These are phyloP conservation scores for Verasper variegatus DNA, from an alignment of 2,113 vertebrate species.

Conservation along the genomic window DNA sequence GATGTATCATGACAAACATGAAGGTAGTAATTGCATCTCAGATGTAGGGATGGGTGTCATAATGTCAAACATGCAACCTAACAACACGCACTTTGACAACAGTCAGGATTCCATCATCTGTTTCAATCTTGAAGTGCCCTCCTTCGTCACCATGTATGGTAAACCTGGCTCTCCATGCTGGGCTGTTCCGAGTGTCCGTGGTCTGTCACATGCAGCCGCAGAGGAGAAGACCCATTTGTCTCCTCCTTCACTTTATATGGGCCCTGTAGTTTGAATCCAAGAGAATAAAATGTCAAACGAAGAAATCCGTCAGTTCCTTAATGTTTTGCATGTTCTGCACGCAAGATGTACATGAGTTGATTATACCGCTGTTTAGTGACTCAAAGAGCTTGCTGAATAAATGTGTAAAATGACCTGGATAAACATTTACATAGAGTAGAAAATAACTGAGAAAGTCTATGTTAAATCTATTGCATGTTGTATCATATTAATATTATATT, in stretches of 20 bases:
- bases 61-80: slow-evolving; percentile 11
- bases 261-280: slow-evolving; percentile 36
- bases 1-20: neutral
- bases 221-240: slow-evolving; percentile 26
- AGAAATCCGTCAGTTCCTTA: too few relatives aligned
- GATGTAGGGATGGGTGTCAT: neutral
- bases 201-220: slow-evolving; percentile 65
- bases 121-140: slow-evolving; percentile 56
- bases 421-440: too few relatives aligned
- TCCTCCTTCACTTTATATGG: slow-evolving; percentile 57
- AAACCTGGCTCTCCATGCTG: slow-evolving; percentile 67
- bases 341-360: too few relatives aligned
- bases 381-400: too few relatives aligned
- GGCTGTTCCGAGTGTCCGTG: slow-evolving; percentile 41
- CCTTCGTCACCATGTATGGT: slow-evolving; percentile 44
- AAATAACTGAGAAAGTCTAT: too few relatives aligned
- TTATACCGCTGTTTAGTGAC: too few relatives aligned
- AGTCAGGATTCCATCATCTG: slow-evolving; percentile 74
- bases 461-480: too few relatives aligned
- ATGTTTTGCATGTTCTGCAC: too few relatives aligned
- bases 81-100: slow-evolving; percentile 48
- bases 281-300: too few relatives aligned
- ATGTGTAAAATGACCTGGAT: too few relatives aligned
- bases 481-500: too few relatives aligned
- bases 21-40: neutral